Evolutionary conservation across 2,113 vertebrate genomes (phyloP).

Genomic region (Dendrocopos noguchii): DNA sequence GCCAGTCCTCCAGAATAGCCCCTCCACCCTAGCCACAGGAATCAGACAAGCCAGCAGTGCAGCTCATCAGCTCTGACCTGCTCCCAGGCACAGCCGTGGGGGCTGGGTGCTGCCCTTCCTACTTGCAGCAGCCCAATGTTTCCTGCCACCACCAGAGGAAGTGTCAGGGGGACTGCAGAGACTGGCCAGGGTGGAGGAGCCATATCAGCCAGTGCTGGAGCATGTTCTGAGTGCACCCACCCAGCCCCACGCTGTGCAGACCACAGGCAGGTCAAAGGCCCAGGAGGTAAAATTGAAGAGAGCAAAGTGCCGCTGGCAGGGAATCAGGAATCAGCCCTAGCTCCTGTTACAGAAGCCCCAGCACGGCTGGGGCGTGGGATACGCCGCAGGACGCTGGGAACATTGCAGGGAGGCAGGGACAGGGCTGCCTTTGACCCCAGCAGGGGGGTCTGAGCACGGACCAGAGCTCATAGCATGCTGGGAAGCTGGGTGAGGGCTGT

Average conservation of each 20-base stretch:
- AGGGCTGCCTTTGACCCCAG: neutral
- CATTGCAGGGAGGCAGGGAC: neutral
- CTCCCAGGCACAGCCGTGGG: neutral
- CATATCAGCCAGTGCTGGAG: fast-evolving
- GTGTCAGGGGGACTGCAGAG: fast-evolving
- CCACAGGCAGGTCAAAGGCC: neutral
- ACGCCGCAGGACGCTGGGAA: neutral
- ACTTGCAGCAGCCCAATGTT: fast-evolving
- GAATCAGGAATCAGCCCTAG: neutral
- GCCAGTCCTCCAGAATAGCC: neutral
- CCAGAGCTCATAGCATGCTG: fast-evolving
- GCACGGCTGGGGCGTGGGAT: neutral
- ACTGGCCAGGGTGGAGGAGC: neutral
- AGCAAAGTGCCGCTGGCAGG: neutral
- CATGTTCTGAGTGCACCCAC: fast-evolving
- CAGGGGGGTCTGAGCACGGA: neutral
- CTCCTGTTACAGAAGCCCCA: neutral
- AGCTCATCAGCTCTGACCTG: neutral
- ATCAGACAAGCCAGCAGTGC: fast-evolving
- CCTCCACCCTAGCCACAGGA: neutral
- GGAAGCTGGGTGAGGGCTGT: neutral
- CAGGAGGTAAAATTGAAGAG: neutral
- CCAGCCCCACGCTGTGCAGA: fast-evolving
- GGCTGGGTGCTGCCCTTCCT: fast-evolving
- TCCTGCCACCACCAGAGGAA: neutral